Base-by-base conservation (phyloP, 2,113 vertebrate genomes). In the Psilopogon haemacephalus region DNA sequence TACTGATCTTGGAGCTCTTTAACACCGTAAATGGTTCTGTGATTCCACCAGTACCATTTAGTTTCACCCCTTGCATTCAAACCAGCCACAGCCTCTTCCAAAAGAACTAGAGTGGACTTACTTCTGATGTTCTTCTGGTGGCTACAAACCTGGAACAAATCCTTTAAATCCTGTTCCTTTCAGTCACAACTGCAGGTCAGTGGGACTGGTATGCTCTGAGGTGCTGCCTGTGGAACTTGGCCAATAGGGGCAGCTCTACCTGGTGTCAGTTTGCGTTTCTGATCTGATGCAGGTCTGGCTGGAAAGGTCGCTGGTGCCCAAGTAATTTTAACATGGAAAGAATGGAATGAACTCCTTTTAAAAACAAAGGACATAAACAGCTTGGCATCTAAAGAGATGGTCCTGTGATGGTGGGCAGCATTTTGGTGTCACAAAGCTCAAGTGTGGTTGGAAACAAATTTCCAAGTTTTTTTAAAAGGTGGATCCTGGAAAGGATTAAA, bases 341-440 rank as follows among this genome's bases (percentile, higher is more conserved):
- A 74, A 54, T 18, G 26, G 63, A 50, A 65, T 56, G 4, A 76
- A 60, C 6, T 37, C 1, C 12, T 64, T 68, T n/a, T 56, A 46
- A 64, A 83, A 69, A 27, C 23, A 62, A 55, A 46, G 46, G 56
- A 14, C 52, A 16, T 0, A 1, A 10, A 38, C 15, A 6, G 42
- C 26, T 56, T 60, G 37, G 32, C 69, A 35, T 46, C 84, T 28
- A 72, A 30, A 37, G 46, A 37, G 30, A 38, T 2, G 0, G 15
- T 7, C 30, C 17, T 8, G 8, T 63, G 42, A 75, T 5, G 2
- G 3, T 30, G 23, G 15, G 26, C 63, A 33, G 37, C 0, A 1
- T 27, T 52, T 27, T 42, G 30, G 7, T 42, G 28, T 60, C 52
- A 28, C 5, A 46, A 72, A 73, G 58, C 5, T 21, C 20, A 27